Evolutionary conservation across 2,113 vertebrate genomes (phyloP).

Genomic region (Strigops habroptila): DNA sequence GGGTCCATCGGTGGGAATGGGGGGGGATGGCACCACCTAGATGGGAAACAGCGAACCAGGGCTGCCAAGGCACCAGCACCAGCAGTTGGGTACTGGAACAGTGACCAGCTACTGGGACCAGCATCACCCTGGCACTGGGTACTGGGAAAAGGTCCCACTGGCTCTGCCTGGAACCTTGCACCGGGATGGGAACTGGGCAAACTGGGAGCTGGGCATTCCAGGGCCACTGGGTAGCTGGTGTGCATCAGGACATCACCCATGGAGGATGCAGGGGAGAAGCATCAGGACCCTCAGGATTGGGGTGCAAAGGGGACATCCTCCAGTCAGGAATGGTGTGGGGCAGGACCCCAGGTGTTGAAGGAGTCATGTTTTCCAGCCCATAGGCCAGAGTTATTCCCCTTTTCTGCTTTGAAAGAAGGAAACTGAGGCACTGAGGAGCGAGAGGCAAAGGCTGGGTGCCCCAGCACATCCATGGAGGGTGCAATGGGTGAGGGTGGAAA

Average conservation of each 20-base stretch:
- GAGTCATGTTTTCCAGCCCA: fast-evolving
- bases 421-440: neutral
- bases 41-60: neutral
- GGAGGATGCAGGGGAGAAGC: neutral
- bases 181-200: neutral
- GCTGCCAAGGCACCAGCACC: neutral
- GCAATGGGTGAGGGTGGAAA: neutral
- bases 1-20: neutral
- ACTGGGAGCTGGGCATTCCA: neutral
- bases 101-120: neutral
- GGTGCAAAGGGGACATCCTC: neutral
- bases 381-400: neutral
- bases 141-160: neutral
- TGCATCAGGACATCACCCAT: neutral
- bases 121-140: neutral
- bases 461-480: neutral
- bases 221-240: neutral
- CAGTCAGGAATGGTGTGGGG: fast-evolving
- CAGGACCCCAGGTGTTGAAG: neutral
- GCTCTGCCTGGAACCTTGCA: neutral
- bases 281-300: neutral
- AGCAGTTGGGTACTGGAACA: neutral
- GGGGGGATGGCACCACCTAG: neutral
- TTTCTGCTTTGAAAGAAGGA: neutral
- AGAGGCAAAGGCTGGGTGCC: neutral